These are phyloP conservation scores for Grus americana DNA, from an alignment of 2,113 vertebrate species.

Conservation along the genomic window DNA sequence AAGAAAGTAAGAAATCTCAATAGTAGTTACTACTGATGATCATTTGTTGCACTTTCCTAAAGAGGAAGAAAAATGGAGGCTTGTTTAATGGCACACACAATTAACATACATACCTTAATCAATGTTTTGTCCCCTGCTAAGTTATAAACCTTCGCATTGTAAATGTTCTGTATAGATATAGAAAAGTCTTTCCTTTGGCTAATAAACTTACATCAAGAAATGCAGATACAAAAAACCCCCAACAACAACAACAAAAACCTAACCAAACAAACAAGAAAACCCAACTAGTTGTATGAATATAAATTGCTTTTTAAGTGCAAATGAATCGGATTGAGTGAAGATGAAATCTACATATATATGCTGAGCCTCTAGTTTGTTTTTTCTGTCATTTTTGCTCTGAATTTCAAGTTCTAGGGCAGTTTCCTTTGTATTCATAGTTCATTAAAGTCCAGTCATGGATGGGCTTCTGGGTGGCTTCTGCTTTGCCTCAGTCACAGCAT, in stretches of 20 bases:
- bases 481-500: neutral
- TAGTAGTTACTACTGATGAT: neutral
- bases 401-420: neutral
- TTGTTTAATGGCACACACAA: neutral
- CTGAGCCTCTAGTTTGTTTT: neutral
- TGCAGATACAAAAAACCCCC: neutral
- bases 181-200: neutral
- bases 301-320: constrained; percentile 25
- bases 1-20: neutral
- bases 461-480: neutral
- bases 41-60: neutral
- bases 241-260: too few species aligned
- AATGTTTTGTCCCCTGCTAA: neutral
- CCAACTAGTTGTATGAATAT: neutral
- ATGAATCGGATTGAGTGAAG: neutral
- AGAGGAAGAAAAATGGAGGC: neutral
- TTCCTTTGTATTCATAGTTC: neutral
- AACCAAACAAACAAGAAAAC: too few species aligned
- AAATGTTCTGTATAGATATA: neutral
- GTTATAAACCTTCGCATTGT: neutral
- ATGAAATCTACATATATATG: neutral
- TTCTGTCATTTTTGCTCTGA: neutral
- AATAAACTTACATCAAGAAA: neutral
- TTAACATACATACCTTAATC: neutral
- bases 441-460: neutral